These are phyloP conservation scores for Lucinisca nassula DNA, from an alignment of 2,888 invertebrate species.

Conservation along the genomic window DNA sequence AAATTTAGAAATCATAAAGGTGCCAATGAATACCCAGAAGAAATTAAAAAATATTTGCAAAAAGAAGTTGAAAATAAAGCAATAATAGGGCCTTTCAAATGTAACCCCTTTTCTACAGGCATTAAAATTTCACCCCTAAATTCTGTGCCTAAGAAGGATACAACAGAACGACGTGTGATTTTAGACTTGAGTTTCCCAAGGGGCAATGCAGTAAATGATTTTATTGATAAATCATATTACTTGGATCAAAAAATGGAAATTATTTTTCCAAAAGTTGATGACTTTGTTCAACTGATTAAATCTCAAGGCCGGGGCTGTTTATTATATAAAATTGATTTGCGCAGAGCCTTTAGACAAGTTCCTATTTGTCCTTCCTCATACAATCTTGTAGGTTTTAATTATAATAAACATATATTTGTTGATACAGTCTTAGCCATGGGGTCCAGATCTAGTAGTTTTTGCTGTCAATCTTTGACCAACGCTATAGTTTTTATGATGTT, in stretches of 20 bases:
- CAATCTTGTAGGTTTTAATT: background rate
- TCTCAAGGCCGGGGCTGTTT: background rate
- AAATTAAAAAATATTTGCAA: background rate
- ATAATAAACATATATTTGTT: background rate
- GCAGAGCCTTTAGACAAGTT: background rate
- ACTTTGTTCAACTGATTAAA: background rate
- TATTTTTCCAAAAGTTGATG: slow-evolving; percentile 1
- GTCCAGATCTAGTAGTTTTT: background rate
- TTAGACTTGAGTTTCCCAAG: slow-evolving; percentile 3
- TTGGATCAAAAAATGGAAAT: background rate
- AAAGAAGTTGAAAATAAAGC: background rate
- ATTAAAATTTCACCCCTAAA: background rate
- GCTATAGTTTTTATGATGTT: background rate
- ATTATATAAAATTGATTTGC: background rate
- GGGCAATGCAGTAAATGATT: background rate
- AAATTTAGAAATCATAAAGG: background rate
- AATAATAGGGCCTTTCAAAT: background rate
- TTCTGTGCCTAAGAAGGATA: background rate
- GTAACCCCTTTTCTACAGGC: background rate
- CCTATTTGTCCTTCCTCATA: background rate
- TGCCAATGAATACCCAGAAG: background rate
- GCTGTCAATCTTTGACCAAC: background rate
- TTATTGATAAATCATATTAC: background rate
- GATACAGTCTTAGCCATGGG: slow-evolving; percentile 8
- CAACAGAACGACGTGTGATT: background rate